phyloP scores from a whole-genome alignment of 2,888 invertebrate species.

The Agriopis aurantiaria region DNA sequence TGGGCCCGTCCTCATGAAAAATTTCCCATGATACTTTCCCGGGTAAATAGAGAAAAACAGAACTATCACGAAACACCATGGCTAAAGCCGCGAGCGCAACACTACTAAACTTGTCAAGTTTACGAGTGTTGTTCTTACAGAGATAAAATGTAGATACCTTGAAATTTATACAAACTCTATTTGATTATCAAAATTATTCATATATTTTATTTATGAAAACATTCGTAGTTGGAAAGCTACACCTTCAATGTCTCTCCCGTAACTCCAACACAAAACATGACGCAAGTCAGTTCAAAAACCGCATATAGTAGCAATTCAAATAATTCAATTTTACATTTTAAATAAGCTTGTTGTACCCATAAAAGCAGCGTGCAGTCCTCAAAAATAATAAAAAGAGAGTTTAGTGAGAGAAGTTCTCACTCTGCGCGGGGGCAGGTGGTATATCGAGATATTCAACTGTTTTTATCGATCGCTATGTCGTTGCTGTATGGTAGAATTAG shows the following conservation, averaged over 20 bases:
- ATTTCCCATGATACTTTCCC: no score
- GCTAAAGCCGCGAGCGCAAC: no score
- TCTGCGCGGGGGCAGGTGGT: slow-evolving; percentile 42
- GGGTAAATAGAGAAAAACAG: no score
- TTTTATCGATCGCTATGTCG: not conserved
- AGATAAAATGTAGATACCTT: no score
- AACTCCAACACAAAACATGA: slow-evolving; percentile 11
- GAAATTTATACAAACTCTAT: not conserved
- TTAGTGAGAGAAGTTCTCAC: slow-evolving; percentile 28
- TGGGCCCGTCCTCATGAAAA: no score
- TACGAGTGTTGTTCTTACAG: no score
- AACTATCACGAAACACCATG: no score
- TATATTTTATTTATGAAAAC: slow-evolving; percentile 9
- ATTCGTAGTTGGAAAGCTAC: slow-evolving; percentile 2
- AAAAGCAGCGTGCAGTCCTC: slow-evolving; percentile 34
- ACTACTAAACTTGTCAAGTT: no score
- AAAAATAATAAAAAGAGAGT: slow-evolving; percentile 24
- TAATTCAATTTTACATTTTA: slow-evolving; percentile 43
- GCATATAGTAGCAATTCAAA: slow-evolving; percentile 16
- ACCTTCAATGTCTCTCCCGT: slow-evolving; percentile 1
- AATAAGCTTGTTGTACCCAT: slow-evolving; percentile 41
- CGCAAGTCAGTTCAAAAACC: slow-evolving; percentile 11
- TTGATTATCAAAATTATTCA: slow-evolving; percentile 13
- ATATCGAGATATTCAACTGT: not conserved
- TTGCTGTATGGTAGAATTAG: not conserved